Base-by-base conservation (phyloP, 2,113 vertebrate genomes). In the Galbula dea region DNA sequence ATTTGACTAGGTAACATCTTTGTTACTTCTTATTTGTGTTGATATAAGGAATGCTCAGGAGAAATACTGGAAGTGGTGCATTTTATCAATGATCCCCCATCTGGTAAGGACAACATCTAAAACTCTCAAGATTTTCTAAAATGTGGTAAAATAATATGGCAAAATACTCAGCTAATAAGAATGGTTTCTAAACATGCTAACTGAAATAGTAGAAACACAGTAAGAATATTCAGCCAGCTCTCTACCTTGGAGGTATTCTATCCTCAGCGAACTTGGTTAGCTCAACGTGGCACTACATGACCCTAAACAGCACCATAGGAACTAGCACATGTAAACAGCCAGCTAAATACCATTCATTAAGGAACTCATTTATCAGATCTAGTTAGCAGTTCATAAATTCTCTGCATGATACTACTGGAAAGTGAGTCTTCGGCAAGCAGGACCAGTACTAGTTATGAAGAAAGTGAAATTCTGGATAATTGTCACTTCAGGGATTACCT, bases 381-480 rank as follows among this genome's bases (percentile, higher is more conserved):
- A 43, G 66, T 84, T 76, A 87, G 66, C 80, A 96, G 78, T 89
- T 95, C 87, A 95, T 91, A 81, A 95, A 2, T 95, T 96, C 89
- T 96, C 95, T 88, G 63, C 89, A 82, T 88, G 81, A 85, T 81
- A 90, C 13, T 88, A 61, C 78, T 84, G 24, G 78, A 51, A 91
- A 86, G 66, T 26, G 72, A 63, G 23, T 51, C 83, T 87, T 83
- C 84, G 93, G 55, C 3, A 0, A 93, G 87, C 63, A 88, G 41
- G 95, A 96, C 86, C 9, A 11, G 89, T 81, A 86, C 46, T 54
- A 58, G 58, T 93, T 96, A 94, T 73, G 61, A 95, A 80, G 83
- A 89, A 82, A 69, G 39, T 66, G 74, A 72, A 96, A 94, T 11
- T 87, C 36, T 89, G 59, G 71, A 54, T 45, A 90, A 36, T 5